Base-by-base conservation (phyloP, 2,888 invertebrate species). In the Cephus sareptanus region DNA sequence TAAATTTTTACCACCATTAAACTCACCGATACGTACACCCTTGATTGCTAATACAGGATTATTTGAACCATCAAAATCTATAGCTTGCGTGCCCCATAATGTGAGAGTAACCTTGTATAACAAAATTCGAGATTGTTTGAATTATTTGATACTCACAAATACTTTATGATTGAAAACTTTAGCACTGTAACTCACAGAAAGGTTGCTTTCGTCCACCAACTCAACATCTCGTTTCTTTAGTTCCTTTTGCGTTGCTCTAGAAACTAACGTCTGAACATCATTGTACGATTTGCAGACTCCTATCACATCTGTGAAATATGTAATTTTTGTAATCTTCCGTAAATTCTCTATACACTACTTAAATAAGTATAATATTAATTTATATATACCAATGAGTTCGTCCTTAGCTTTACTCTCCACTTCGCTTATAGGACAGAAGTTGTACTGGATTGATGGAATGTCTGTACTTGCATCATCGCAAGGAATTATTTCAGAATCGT, bases 71-170 rank as follows among this genome's bases (percentile, higher is more conserved):
- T 96, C 95, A 90, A 99, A 99, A 79, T 94, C 95, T 87, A 96
- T 96, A 0, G 99, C 98, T 88, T 97, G 96, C 56, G 93, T 93
- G 4, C 97, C 98, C 99, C 99, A 99, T 1, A 99, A 91, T 0
- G 98, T 98, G 4, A 99, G 89, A n/a, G 56, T 56, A 9, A 56
- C 56, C 56, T 56, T 56, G 23, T 23, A 23, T 56, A 56, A 56
- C 0, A 56, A 56, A 23, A 56, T 56, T 23, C 2, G 1, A 56
- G 1, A 6, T 1, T 23, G 23, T 9, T 56, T 23, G 9, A 56
- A 56, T 9, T 56, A 56, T 2, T 56, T 23, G 23, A 56, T 56
- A 56, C 23, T 56, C 23, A 23, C 23, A 9, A 23, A 56, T 9
- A 9, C 23, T 23, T 56, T 9, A 15, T 56, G 56, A 56, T 56